These are phyloP conservation scores for Ricordea florida DNA, from an alignment of 92 coral and sea anemone genomes.

Conservation along the genomic window DNA sequence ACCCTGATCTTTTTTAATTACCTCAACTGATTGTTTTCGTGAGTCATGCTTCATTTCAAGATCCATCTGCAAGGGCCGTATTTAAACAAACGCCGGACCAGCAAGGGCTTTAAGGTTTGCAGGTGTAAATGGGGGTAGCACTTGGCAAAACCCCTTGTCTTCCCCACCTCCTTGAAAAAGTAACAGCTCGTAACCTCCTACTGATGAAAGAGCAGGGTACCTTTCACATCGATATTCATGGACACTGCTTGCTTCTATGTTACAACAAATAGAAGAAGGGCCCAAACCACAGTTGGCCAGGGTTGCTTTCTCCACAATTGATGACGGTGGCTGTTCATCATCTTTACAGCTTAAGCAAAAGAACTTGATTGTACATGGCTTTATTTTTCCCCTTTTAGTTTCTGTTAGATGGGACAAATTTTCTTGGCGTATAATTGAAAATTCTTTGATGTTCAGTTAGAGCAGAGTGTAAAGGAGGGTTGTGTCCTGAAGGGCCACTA, in stretches of 20 bases:
- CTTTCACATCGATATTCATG: slow-evolving; percentile 35
- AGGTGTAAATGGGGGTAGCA: slow-evolving; percentile 52
- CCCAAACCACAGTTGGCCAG: slow-evolving; percentile 53
- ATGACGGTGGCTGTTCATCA: slow-evolving; percentile 56
- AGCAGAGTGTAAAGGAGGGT: too few relatives aligned
- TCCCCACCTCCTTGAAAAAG: slow-evolving; percentile 64
- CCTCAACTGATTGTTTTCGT: too few relatives aligned
- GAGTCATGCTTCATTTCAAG: too few relatives aligned
- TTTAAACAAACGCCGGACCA: slow-evolving; percentile 30
- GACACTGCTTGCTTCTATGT: slow-evolving; percentile 22
- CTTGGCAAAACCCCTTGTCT: slow-evolving; percentile 57
- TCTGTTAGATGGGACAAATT: too few relatives aligned
- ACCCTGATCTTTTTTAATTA: too few relatives aligned
- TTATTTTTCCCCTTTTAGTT: slow-evolving; percentile 38
- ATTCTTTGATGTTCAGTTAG: too few relatives aligned
- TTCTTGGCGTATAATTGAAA: too few relatives aligned
- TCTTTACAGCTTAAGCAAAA: slow-evolving; percentile 57
- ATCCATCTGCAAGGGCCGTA: slow-evolving; percentile 52
- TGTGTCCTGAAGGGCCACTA: too few relatives aligned
- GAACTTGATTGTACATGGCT: slow-evolving; percentile 43
- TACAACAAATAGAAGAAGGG: slow-evolving; percentile 30
- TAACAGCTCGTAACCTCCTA: slow-evolving; percentile 71
- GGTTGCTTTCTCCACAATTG: slow-evolving; percentile 54
- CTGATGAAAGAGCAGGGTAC: slow-evolving; percentile 27
- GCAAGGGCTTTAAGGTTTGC: slow-evolving; percentile 56